Conservation (phyloP, 2,888 invertebrate species). For the Neocrepidodera transversa region DNA sequence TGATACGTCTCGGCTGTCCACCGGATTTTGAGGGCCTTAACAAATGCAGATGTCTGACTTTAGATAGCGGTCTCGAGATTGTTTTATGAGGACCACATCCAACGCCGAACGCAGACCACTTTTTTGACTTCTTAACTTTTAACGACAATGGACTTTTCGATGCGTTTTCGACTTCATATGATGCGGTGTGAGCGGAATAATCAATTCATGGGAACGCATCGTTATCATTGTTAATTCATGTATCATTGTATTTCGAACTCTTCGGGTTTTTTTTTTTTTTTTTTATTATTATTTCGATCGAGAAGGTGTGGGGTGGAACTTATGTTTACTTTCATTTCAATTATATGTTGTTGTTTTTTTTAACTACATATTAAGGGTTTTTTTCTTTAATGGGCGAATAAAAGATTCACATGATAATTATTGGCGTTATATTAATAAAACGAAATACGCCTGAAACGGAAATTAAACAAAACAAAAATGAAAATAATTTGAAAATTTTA, state of each 20-base stretch:
- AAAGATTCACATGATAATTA: no score
- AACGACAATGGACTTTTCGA: conserved; percentile 40
- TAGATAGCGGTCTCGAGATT: conserved; percentile 52
- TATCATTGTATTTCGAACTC: conserved; percentile 44
- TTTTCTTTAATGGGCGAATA: no score
- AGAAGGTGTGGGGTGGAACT: conserved; percentile 8
- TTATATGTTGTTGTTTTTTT: no score
- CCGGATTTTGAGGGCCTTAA: conserved; percentile 38
- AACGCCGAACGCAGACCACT: conserved; percentile 48
- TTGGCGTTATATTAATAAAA: no score
- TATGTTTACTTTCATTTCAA: background rate
- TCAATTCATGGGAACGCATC: conserved; percentile 58
- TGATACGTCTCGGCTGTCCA: conserved; percentile 38
- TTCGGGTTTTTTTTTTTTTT: conserved; percentile 3
- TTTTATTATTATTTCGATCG: no score
- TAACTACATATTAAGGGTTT: no score
- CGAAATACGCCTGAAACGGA: no score
- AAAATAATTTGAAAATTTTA: no score
- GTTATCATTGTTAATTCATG: conserved; percentile 54
- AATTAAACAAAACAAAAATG: no score
- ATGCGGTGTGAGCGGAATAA: conserved; percentile 55
- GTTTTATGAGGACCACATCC: conserved; percentile 55
- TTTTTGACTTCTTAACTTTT: conserved; percentile 47
- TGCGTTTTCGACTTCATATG: conserved; percentile 38
- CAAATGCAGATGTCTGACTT: conserved; percentile 48